Evolutionary conservation across 2,888 invertebrate species (phyloP), one percentile per base, ranked within the genome.

Genomic region (Romanomermis culicivorax): DNA sequence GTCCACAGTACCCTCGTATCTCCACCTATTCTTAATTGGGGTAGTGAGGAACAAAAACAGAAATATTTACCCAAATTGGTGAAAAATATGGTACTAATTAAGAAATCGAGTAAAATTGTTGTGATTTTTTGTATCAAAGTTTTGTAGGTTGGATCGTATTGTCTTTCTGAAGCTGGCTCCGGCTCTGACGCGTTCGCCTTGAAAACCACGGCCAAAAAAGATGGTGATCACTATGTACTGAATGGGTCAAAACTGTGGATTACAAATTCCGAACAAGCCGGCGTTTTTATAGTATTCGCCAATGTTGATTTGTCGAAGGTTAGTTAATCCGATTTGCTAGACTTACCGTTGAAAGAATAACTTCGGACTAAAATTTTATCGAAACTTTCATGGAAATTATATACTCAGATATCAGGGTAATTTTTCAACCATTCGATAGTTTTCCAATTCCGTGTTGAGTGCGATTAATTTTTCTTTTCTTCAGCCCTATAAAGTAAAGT

Each of bases 231-330:
- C 64, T 93, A 78, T 69, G 69, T 93, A 54, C 76, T 97, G 59
- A 91, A 85, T 70, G 95, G 95, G 48, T 81, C 84, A 14, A 97
- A 95, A 75, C 84, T 89, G 82, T 95, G 95, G 95, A 93, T 95
- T 62, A 88, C 88, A 0, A 91, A 88, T 73, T 86, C 93, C 0
- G 89, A 87, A 66, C 77, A 88, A 52, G 86, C 93, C 55, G 86
- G 84, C 27, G 76, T 93, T 4, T 95, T 89, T 72, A 72, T 93
- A 3, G 85, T 93, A 7, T 85, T 93, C 79, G 91, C 89, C 1
- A 93, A 91, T 69, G 87, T 83, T 58, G 80, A 88, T 71, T 83
- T 85, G 14, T 79, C 81, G 29, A 79, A 79, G 70, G 85, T 84
- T 71, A 75, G 72, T 7, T n/a, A n/a, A n/a, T n/a, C n/a, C n/a